Evolutionary conservation across 2,113 vertebrate genomes (phyloP).

Genomic region (Peromyscus californicus): DNA sequence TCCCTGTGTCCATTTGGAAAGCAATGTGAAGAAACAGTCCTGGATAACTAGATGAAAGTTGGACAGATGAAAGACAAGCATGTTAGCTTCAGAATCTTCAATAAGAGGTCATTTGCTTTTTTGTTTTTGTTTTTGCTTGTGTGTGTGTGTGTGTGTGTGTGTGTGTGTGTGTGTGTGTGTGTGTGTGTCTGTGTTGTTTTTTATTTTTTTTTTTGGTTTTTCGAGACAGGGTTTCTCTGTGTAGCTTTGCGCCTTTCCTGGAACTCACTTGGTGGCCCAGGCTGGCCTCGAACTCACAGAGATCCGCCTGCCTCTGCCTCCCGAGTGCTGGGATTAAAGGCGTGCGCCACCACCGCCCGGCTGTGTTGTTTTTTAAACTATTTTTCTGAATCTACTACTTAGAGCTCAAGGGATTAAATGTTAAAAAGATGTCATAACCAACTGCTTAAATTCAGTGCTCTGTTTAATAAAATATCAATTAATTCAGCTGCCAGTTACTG

Average conservation of each 20-base stretch:
- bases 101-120: neutral
- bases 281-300: too few relatives aligned
- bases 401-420: neutral
- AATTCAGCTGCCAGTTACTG: neutral
- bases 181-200: too few relatives aligned
- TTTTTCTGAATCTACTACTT: neutral
- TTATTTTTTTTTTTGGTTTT: too few relatives aligned
- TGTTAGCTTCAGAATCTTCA: slow-evolving; percentile 34
- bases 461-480: neutral
- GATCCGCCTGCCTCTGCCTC: too few relatives aligned
- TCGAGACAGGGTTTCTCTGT: too few relatives aligned
- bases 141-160: too few relatives aligned
- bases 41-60: neutral
- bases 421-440: neutral
- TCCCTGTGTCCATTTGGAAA: neutral
- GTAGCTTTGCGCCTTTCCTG: too few relatives aligned
- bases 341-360: too few relatives aligned
- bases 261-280: too few relatives aligned
- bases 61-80: neutral
- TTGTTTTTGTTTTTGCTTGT: neutral
- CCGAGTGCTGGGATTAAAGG: too few relatives aligned
- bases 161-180: too few relatives aligned
- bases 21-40: neutral
- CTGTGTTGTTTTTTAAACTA: too few relatives aligned
- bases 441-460: neutral